Conservation (phyloP, 2,113 vertebrate genomes). For the Hemichromis elongatus region DNA sequence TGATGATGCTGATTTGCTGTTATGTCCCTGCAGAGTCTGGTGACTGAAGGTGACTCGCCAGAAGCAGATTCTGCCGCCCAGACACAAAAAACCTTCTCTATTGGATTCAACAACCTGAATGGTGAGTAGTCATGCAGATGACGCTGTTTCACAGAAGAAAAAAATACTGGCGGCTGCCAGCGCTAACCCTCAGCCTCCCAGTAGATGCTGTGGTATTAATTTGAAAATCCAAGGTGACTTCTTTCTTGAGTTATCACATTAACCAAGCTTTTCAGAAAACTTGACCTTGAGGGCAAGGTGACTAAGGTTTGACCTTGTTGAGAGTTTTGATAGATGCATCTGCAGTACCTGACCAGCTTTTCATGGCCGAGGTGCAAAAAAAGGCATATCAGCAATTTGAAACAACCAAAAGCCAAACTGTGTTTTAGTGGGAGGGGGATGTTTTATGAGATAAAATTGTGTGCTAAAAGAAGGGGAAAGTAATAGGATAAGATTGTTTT, state of each 20-base stretch:
- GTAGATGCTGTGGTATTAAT: neutral
- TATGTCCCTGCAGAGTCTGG: conserved; percentile 74
- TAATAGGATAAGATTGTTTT: neutral
- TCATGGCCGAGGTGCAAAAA: neutral
- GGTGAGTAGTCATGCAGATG: conserved; percentile 65
- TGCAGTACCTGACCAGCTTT: neutral
- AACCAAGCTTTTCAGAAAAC: neutral
- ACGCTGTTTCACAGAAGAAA: neutral
- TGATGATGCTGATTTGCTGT: neutral
- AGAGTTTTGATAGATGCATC: neutral
- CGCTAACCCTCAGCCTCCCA: fast-evolving
- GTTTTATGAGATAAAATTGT: neutral
- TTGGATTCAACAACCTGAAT: conserved; percentile 84
- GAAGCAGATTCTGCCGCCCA: conserved; percentile 25
- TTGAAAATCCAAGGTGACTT: neutral
- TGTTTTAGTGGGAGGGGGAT: neutral
- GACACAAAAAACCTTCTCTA: conserved; percentile 72
- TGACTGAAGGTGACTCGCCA: conserved; percentile 61
- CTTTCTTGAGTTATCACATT: neutral
- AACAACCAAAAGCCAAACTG: neutral
- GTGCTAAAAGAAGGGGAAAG: neutral
- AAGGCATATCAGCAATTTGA: neutral
- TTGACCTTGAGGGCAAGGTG: neutral
- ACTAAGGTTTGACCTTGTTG: fast-evolving
- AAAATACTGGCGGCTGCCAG: no score